Evolutionary conservation across 1,140 invertebrate genomes (phyloP).

Genomic region (Xylocopa sonorina): DNA sequence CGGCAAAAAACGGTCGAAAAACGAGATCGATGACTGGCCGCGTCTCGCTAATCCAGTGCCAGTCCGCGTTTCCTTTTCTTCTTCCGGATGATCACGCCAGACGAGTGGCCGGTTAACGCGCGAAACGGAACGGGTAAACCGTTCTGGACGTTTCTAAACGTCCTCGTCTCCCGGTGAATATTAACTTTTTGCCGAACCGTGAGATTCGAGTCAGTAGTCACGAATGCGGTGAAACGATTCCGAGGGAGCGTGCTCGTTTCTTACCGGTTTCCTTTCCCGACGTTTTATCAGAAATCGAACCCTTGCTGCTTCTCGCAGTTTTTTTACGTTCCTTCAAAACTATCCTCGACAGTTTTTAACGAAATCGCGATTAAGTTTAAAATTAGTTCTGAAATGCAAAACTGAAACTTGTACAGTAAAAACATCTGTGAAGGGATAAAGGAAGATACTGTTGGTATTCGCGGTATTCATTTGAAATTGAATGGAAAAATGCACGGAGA

Average conservation of each 20-base stretch:
- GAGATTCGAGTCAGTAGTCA: not conserved
- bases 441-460: too few relatives aligned
- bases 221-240: not conserved
- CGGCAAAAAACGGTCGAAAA: conserved; percentile 33
- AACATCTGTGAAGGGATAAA: too few relatives aligned
- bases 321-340: not conserved
- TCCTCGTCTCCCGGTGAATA: conserved; percentile 10
- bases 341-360: too few relatives aligned
- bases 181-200: conserved; percentile 23
- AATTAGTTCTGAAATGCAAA: too few relatives aligned
- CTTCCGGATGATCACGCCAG: conserved; percentile 9
- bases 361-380: too few relatives aligned
- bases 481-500: too few relatives aligned
- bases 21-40: conserved; percentile 50
- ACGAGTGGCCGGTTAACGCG: conserved; percentile 5
- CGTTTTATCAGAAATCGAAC: too few relatives aligned
- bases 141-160: conserved; percentile 16
- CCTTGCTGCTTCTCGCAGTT: not conserved
- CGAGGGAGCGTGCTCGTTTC: not conserved
- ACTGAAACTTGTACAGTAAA: too few relatives aligned
- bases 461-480: too few relatives aligned
- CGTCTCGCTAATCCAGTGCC: conserved; percentile 42
- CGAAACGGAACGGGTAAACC: conserved; percentile 28
- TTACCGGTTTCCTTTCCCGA: not conserved
- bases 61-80: conserved; percentile 31